phyloP scores from a whole-genome alignment of 2,888 invertebrate species.

The Zele albiditarsus region DNA sequence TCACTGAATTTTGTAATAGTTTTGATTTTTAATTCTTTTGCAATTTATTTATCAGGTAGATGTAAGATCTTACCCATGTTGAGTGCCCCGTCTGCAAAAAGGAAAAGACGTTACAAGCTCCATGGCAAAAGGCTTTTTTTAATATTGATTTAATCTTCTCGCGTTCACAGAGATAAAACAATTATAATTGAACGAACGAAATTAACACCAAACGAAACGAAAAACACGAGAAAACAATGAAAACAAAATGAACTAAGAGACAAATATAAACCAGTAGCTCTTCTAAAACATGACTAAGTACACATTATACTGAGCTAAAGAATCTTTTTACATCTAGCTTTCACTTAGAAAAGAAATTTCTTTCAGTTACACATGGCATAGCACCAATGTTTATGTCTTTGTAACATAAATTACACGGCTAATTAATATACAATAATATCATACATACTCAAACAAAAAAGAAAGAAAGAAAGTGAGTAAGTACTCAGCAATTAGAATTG shows the following conservation, averaged over 20 bases:
- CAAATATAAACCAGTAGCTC: conserved; percentile 33
- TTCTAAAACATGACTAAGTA: conserved; percentile 43
- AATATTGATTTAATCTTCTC: conserved; percentile 2
- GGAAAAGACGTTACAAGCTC: conserved; percentile 41
- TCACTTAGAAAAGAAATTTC: conserved; percentile 69
- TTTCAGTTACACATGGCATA: conserved; percentile 65
- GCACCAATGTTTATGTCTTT: conserved; percentile 59
- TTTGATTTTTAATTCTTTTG: neutral
- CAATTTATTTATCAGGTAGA: conserved; percentile 8
- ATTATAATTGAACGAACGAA: neutral
- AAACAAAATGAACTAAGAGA: conserved; percentile 27
- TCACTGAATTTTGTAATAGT: neutral
- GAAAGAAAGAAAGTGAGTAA: neutral
- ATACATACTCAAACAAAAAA: conserved; percentile 5
- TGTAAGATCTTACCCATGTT: conserved; percentile 67
- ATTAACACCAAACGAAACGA: conserved; percentile 22
- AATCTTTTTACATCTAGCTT: conserved; percentile 59
- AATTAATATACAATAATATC: conserved; percentile 40
- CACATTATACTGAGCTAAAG: conserved; percentile 59
- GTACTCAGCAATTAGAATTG: neutral
- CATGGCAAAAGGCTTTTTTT: conserved; percentile 27
- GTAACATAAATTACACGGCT: conserved; percentile 40
- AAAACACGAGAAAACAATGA: conserved; percentile 13
- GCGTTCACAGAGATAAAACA: neutral
- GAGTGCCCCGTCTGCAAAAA: conserved; percentile 70